phyloP scores from a whole-genome alignment of 2,113 vertebrate species.

The Struthio camelus region DNA sequence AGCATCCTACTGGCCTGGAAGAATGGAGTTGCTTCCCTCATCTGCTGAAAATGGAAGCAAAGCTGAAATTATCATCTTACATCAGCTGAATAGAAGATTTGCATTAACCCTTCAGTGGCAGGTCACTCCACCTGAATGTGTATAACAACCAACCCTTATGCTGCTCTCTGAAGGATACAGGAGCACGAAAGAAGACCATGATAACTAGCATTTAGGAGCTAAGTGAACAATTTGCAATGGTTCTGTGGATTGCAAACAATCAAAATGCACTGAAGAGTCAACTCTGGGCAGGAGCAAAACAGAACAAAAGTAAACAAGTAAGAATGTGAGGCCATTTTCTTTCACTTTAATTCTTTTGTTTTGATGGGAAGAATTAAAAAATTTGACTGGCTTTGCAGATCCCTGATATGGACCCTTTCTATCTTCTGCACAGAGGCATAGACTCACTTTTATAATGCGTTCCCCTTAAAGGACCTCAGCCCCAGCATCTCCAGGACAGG shows the following conservation, averaged over 20 bases:
- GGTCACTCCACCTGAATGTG: not conserved
- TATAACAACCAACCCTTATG: accelerated
- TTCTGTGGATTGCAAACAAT: accelerated
- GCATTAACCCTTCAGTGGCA: not conserved
- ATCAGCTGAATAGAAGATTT: not conserved
- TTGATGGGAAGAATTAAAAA: not conserved
- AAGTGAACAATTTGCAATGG: not conserved
- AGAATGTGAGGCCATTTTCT: not conserved
- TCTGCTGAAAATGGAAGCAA: not conserved
- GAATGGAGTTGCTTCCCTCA: not conserved
- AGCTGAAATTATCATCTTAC: not conserved
- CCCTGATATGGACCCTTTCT: not conserved
- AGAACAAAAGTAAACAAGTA: not conserved
- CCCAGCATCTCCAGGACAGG: not conserved
- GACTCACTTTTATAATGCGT: not conserved
- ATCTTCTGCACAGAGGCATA: not conserved
- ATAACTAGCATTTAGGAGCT: not conserved
- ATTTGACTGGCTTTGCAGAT: not conserved
- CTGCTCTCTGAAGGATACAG: not conserved
- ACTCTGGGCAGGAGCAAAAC: not conserved
- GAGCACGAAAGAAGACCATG: accelerated
- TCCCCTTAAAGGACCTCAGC: not conserved
- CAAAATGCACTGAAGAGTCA: not conserved
- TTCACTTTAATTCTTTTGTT: not conserved
- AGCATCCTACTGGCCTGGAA: not conserved